These are phyloP conservation scores for Actinostola sp. DNA, from an alignment of 92 coral and sea anemone species.

Conservation along the genomic window DNA sequence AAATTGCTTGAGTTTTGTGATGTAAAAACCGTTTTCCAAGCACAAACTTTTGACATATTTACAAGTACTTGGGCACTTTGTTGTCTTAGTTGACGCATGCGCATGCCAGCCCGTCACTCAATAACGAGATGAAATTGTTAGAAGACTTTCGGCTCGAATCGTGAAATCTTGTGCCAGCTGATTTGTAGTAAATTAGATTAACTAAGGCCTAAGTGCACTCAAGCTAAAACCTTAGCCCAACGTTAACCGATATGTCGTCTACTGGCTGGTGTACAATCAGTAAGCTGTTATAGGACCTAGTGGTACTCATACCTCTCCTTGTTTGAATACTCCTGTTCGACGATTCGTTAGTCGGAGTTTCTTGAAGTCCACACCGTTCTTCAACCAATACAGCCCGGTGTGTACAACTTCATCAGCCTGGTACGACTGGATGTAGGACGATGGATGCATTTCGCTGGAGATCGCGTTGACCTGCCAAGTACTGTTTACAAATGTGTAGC, in stretches of 20 bases:
- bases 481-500: conserved; percentile 80
- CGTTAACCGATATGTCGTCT: too few species aligned
- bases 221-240: background rate
- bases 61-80: background rate
- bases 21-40: background rate
- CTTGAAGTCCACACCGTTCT: conserved; percentile 88
- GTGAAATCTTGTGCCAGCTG: conserved; percentile 1
- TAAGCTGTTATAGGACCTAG: too few species aligned
- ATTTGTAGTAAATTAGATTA: conserved; percentile 12
- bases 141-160: background rate
- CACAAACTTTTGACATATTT: background rate
- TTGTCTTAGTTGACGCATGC: background rate
- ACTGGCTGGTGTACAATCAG: too few species aligned
- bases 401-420: conserved; percentile 80
- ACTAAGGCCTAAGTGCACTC: conserved; percentile 2
- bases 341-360: conserved; percentile 81
- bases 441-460: conserved; percentile 76
- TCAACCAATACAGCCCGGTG: conserved; percentile 89
- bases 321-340: conserved; percentile 71
- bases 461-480: conserved; percentile 85
- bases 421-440: conserved; percentile 76
- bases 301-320: conserved; percentile 87
- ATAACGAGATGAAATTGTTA: background rate
- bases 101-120: too few species aligned
- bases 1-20: background rate